Evolutionary conservation across 2,888 invertebrate species (phyloP).

Genomic region (Augiades crinisus): DNA sequence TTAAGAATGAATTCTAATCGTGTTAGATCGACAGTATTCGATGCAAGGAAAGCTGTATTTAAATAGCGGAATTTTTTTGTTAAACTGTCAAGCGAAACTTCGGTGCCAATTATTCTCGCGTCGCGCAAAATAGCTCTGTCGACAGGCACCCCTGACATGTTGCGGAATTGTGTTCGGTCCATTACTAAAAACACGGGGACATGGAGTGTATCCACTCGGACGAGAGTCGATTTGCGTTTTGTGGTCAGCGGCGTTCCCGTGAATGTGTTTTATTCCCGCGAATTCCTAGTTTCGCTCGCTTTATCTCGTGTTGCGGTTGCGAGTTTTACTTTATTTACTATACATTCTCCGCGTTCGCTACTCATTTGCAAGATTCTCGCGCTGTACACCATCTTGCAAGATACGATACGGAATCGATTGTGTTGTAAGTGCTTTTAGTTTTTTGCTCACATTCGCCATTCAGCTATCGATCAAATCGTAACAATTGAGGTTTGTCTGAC

Average conservation of each 20-base stretch:
- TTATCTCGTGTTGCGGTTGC: slow-evolving; percentile 15
- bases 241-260: slow-evolving; percentile 33
- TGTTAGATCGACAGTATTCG: neutral
- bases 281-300: slow-evolving; percentile 20
- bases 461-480: neutral
- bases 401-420: neutral
- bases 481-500: neutral
- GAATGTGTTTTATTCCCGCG: slow-evolving; percentile 29
- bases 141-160: slow-evolving; percentile 16
- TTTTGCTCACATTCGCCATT: neutral
- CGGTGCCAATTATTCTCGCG: slow-evolving; percentile 11
- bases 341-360: slow-evolving; percentile 6
- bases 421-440: neutral
- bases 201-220: slow-evolving; percentile 28
- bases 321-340: slow-evolving; percentile 13
- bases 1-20: neutral
- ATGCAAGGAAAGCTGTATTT: neutral
- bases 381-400: neutral
- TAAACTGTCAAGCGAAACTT: neutral
- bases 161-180: slow-evolving; percentile 20
- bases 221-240: slow-evolving; percentile 36
- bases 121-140: slow-evolving; percentile 9
- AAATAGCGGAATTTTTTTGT: neutral
- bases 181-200: slow-evolving; percentile 28
- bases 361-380: slow-evolving; percentile 2